Evolutionary conservation across 2,888 invertebrate species (phyloP), one percentile per base, ranked within the genome.

Genomic region (Kuschelorhynchus macadamiae): DNA sequence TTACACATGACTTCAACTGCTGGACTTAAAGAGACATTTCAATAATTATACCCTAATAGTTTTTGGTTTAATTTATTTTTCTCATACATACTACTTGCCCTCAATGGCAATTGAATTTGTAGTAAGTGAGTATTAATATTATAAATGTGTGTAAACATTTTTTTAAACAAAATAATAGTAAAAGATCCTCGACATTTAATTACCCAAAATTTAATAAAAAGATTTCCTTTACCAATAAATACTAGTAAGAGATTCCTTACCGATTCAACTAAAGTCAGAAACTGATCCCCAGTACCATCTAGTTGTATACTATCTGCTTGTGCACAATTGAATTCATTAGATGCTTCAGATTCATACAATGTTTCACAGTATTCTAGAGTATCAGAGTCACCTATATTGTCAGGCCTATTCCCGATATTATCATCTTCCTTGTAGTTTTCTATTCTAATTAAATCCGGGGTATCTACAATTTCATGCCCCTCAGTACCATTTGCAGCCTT

Each of bases 401-500:
- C 59, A 25, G 36, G 33, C 2, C 47, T 59, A 36, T 16, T 20
- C 14, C 5, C 39, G 17, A 21, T 47, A n/a, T 11, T 16, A n/a
- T 59, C 59, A 0, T 11, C 21, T 9, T 3, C 21, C 39, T 49
- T 59, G n/a, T 39, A 59, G 8, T 59, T 49, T n/a, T 47, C 59
- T 12, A 59, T 59, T n/a, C 49, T 59, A 39, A 47, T 36, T 9
- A 59, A 36, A 14, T 59, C 59, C 0, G 59, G 59, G 2, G 59
- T 47, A 20, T 59, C 59, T 1, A 36, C 36, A 17, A 20, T 11
- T 21, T 49, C 52, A 14, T 49, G 30, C 1, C 11, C 16, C 16
- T 49, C 49, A 1, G 14, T 3, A 20, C 17, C 39, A 36, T 18
- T 52, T 3, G 3, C 25, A 25, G 25, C 25, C 25, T 25, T 25